Percentiles rank a stretch among this genome's conserved stretches.
These are phyloP conservation scores for Uropsilus gracilis DNA, from an alignment of 2,113 vertebrate species.

Conservation along the genomic window DNA sequence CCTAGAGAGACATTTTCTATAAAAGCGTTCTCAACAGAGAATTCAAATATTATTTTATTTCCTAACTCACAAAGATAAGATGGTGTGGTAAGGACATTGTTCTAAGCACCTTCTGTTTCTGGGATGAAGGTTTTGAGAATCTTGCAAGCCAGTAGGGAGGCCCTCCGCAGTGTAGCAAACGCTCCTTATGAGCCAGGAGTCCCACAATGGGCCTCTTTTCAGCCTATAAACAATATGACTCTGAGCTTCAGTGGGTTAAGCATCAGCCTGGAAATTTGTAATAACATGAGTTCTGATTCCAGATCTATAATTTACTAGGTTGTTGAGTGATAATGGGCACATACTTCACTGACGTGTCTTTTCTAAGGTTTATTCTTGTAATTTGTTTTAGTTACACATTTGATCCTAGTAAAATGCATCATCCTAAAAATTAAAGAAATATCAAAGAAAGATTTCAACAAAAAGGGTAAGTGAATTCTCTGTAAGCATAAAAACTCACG, in stretches of 20 bases:
- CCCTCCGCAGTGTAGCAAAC: neutral
- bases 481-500: neutral
- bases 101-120: neutral
- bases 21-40: neutral
- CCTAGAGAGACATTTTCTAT: constrained; percentile 31
- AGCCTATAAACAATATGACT: constrained; percentile 45
- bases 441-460: neutral
- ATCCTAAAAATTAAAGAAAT: neutral
- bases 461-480: no score
- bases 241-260: constrained; percentile 2
- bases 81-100: neutral
- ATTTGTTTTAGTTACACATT: neutral
- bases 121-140: neutral
- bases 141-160: neutral
- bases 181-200: neutral
- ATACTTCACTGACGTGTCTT: neutral
- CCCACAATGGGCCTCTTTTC: neutral
- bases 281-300: constrained; percentile 38
- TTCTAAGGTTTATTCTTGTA: constrained; percentile 31
- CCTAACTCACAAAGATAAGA: neutral
- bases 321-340: constrained; percentile 53
- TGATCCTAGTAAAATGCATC: neutral
- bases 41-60: constrained; percentile 31
- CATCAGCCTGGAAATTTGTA: constrained; percentile 50
- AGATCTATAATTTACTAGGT: constrained; percentile 35